phyloP scores from a whole-genome alignment of 2,797 vertebrate species.

The Otolemur crassicaudatus region DNA sequence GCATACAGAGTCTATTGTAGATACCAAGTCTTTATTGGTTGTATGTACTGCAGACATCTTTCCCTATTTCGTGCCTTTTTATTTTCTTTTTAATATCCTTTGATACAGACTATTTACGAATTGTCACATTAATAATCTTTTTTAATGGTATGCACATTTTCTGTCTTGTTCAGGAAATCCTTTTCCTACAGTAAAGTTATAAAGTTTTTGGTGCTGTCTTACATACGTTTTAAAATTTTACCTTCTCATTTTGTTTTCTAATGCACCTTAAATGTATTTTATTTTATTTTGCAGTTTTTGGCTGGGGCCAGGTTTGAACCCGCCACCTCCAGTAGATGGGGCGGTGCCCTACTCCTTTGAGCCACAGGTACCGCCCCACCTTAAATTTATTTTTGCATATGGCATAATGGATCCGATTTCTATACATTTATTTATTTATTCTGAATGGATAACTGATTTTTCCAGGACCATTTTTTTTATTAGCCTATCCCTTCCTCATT shows the following conservation, averaged over 20 bases:
- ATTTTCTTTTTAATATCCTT: neutral
- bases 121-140: neutral
- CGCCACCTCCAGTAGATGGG: too few species aligned
- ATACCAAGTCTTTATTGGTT: neutral
- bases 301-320: too few species aligned
- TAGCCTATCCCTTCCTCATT: neutral
- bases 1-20: neutral
- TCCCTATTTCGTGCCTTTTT: neutral
- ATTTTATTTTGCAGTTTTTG: too few species aligned
- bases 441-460: constrained; percentile 53
- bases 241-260: neutral
- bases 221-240: neutral
- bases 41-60: neutral
- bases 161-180: neutral
- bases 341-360: too few species aligned
- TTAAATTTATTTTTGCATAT: neutral
- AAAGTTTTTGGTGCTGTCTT: neutral
- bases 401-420: neutral
- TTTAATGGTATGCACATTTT: neutral
- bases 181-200: neutral
- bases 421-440: neutral
- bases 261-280: neutral
- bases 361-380: too few species aligned
- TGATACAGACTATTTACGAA: neutral
- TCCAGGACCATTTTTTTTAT: neutral